phyloP scores from a whole-genome alignment of 2,797 vertebrate genomes.

The Florisuga fusca region DNA sequence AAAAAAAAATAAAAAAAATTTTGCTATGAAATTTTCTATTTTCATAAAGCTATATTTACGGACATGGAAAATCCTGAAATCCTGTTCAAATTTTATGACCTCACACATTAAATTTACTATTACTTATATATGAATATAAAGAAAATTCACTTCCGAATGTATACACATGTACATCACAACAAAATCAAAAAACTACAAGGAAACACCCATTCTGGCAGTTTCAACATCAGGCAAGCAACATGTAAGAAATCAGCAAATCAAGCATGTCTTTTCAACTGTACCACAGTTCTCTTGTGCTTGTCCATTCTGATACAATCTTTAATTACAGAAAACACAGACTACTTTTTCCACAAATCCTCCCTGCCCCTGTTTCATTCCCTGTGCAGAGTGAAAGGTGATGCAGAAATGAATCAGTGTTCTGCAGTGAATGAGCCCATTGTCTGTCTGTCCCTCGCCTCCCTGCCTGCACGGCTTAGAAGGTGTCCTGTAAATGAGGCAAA shows the following conservation, averaged over 20 bases:
- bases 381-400: conserved; percentile 28
- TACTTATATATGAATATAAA: background rate
- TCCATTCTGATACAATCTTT: background rate
- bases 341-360: background rate
- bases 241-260: background rate
- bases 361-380: background rate
- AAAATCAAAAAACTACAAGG: background rate
- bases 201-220: background rate
- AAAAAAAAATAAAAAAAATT: background rate
- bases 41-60: background rate
- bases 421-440: conserved; percentile 68
- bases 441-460: background rate
- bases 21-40: background rate
- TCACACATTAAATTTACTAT: background rate
- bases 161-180: background rate
- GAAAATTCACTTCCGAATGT: background rate
- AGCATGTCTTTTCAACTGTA: background rate
- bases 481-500: conserved; percentile 55
- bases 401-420: conserved; percentile 61
- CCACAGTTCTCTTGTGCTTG: background rate
- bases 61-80: background rate
- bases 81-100: background rate
- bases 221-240: background rate
- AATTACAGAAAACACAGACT: conserved; percentile 1
- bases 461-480: background rate